Evolutionary conservation across 2,888 invertebrate genomes (phyloP).

Genomic region (Conchocele bisecta): DNA sequence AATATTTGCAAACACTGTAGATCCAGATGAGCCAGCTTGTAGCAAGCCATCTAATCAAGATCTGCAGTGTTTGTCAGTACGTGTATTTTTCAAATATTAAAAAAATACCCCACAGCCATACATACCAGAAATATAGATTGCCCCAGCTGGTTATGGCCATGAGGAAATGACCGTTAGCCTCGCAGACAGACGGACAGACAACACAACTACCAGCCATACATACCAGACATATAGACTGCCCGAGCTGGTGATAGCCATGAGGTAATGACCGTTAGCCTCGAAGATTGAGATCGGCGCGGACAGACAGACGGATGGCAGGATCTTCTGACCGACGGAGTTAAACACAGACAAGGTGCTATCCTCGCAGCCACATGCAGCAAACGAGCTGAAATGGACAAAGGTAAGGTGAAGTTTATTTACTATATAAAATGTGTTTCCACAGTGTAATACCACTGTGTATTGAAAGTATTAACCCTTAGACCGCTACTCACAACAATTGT

Average conservation of each 20-base stretch:
- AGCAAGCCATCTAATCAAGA: too few relatives aligned
- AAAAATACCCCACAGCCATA: conserved; percentile 31
- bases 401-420: neutral
- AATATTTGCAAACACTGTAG: too few relatives aligned
- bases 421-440: too few relatives aligned
- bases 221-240: conserved; percentile 82
- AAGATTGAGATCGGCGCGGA: conserved; percentile 86
- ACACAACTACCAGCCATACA: too few relatives aligned
- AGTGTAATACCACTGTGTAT: too few relatives aligned
- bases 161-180: conserved; percentile 84
- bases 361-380: conserved; percentile 87
- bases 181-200: conserved; percentile 86
- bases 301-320: conserved; percentile 85
- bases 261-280: conserved; percentile 83
- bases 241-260: conserved; percentile 85
- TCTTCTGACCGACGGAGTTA: conserved; percentile 83
- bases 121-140: conserved; percentile 79
- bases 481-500: too few relatives aligned
- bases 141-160: conserved; percentile 86
- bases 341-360: conserved; percentile 88
- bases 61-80: too few relatives aligned
- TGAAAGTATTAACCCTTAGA: too few relatives aligned
- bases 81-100: neutral
- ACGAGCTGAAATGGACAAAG: conserved; percentile 80
- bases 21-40: too few relatives aligned